Percentiles rank a stretch among this genome's conserved stretches.
Conservation (phyloP, 2,113 vertebrate species). For the Oryzias woworae region DNA sequence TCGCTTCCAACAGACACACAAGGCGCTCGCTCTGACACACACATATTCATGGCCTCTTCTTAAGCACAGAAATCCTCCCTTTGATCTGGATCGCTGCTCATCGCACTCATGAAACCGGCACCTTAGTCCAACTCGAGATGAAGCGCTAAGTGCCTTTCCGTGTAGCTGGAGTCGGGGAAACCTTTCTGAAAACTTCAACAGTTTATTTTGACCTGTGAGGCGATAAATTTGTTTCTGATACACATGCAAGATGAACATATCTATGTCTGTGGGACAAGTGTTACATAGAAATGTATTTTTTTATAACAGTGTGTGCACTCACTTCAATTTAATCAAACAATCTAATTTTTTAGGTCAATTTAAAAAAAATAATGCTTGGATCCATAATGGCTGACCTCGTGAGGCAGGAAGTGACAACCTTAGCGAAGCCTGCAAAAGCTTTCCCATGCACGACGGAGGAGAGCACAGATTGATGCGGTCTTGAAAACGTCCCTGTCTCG, state of each 20-base stretch:
- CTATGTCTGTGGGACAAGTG: neutral
- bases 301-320: too few relatives aligned
- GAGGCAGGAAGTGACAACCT: slow-evolving; percentile 38
- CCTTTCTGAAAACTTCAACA: neutral
- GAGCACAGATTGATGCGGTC: slow-evolving; percentile 4
- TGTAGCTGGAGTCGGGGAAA: slow-evolving; percentile 2
- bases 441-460: neutral
- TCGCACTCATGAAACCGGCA: neutral
- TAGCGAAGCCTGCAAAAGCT: slow-evolving; percentile 16
- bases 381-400: slow-evolving; percentile 41
- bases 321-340: neutral
- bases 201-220: neutral
- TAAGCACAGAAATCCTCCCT: slow-evolving; percentile 46
- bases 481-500: slow-evolving; percentile 29
- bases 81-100: slow-evolving; percentile 31
- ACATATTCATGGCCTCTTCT: slow-evolving; percentile 16
- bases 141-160: slow-evolving; percentile 11
- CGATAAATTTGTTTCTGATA: neutral
- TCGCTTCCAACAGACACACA: slow-evolving; percentile 46
- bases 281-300: neutral
- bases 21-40: slow-evolving; percentile 3
- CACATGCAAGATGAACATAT: neutral
- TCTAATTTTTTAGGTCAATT: slow-evolving; percentile 43
- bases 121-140: slow-evolving; percentile 4
- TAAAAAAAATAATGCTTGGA: slow-evolving; percentile 46